Conservation (phyloP, 1,140 invertebrate genomes). For the Gyrodactylus bullatarudis region DNA sequence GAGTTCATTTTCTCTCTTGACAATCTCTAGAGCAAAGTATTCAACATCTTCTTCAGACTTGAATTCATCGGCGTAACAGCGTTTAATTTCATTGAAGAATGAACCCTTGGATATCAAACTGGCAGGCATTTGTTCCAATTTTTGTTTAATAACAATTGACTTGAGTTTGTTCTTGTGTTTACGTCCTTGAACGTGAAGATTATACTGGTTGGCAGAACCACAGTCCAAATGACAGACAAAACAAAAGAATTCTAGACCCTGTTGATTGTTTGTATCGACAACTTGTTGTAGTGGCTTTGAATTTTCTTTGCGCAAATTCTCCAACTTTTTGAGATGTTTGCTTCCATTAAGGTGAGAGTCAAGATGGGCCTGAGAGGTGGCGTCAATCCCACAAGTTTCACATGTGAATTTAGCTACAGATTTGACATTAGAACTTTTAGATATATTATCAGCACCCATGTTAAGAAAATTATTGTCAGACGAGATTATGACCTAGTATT, state of each 20-base stretch:
- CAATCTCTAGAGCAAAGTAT: neutral
- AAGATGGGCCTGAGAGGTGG: neutral
- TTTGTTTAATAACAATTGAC: neutral
- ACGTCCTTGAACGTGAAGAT: neutral
- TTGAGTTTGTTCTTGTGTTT: neutral
- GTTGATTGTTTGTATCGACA: neutral
- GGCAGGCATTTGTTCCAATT: neutral
- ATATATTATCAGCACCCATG: too few relatives aligned
- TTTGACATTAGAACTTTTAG: too few relatives aligned
- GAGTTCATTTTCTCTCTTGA: neutral
- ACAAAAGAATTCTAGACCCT: neutral
- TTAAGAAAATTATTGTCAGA: too few relatives aligned
- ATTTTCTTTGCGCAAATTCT: neutral
- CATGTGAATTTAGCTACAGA: neutral
- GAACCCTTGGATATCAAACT: neutral
- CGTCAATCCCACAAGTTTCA: neutral
- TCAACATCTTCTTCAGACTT: neutral
- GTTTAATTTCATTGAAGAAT: neutral
- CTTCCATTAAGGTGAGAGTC: neutral
- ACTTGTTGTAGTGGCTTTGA: neutral
- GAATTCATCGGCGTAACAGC: neutral
- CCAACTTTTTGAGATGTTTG: neutral
- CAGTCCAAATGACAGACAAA: neutral
- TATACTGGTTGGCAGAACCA: neutral
- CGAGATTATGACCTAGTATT: too few relatives aligned